Conservation (phyloP, 2,888 invertebrate genomes). For the Podabrus alpinus region DNA sequence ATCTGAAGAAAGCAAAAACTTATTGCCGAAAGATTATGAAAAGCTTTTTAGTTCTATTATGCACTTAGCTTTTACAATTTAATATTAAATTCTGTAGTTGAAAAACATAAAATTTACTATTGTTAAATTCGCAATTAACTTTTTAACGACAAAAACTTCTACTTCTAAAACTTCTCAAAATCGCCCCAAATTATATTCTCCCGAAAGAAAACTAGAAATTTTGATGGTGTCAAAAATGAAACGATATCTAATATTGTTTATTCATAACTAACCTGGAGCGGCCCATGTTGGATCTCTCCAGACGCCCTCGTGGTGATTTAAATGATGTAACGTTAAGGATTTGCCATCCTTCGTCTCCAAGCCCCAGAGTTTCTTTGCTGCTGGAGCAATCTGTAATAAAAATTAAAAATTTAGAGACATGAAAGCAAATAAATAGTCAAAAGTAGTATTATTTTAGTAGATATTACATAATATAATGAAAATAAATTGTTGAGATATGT, state of each 20-base stretch:
- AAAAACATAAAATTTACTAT: too few species aligned
- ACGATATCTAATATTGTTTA: not conserved
- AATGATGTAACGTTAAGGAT: slow-evolving; percentile 73
- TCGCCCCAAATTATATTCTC: not conserved
- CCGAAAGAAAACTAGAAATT: not conserved
- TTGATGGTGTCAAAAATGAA: not conserved
- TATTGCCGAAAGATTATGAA: too few species aligned
- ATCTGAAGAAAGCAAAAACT: too few species aligned
- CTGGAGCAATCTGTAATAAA: slow-evolving; percentile 82
- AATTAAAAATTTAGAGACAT: slow-evolving; percentile 8
- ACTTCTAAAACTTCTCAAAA: too few species aligned
- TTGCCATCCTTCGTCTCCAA: slow-evolving; percentile 80
- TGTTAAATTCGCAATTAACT: too few species aligned
- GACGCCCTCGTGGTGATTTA: slow-evolving; percentile 73
- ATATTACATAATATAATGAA: not conserved
- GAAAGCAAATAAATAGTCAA: not conserved
- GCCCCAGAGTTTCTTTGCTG: slow-evolving; percentile 91
- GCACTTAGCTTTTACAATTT: too few species aligned
- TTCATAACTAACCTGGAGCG: slow-evolving; percentile 72
- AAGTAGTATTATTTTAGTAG: not conserved
- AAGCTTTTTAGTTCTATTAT: too few species aligned
- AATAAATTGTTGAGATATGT: not conserved
- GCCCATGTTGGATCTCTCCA: slow-evolving; percentile 95
- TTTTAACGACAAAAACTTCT: too few species aligned
- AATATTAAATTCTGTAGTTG: too few species aligned